phyloP scores from a whole-genome alignment of 2,797 vertebrate genomes.

The Otus scops region DNA sequence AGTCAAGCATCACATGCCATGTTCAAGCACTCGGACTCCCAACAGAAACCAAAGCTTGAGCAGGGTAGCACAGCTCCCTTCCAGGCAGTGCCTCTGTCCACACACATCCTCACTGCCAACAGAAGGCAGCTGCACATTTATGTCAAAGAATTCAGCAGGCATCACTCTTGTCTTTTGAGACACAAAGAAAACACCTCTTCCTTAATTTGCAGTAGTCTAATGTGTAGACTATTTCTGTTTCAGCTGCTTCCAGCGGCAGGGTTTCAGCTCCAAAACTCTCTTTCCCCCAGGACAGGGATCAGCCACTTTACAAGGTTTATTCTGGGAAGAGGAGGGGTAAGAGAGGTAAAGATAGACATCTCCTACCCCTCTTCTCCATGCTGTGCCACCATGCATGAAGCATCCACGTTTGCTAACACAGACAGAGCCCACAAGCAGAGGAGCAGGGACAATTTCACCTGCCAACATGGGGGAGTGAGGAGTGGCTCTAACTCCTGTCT shows the following conservation, averaged over 20 bases:
- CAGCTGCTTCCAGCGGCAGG: background rate
- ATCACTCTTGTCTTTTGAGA: background rate
- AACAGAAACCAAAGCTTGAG: background rate
- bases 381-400: background rate
- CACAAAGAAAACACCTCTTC: background rate
- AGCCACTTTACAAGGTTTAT: background rate
- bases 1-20: background rate
- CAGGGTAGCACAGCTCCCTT: background rate
- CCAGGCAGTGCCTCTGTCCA: background rate
- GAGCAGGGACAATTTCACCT: background rate
- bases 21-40: background rate
- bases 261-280: background rate
- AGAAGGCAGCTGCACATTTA: background rate
- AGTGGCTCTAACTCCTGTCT: background rate
- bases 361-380: background rate
- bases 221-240: background rate
- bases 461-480: background rate
- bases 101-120: background rate
- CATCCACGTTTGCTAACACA: background rate
- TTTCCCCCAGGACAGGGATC: background rate
- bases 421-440: background rate
- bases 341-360: background rate
- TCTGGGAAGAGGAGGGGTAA: background rate
- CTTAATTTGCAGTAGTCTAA: background rate
- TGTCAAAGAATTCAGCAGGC: background rate